Evolutionary conservation across 2,797 vertebrate genomes (phyloP).

Genomic region (Manis javanica): DNA sequence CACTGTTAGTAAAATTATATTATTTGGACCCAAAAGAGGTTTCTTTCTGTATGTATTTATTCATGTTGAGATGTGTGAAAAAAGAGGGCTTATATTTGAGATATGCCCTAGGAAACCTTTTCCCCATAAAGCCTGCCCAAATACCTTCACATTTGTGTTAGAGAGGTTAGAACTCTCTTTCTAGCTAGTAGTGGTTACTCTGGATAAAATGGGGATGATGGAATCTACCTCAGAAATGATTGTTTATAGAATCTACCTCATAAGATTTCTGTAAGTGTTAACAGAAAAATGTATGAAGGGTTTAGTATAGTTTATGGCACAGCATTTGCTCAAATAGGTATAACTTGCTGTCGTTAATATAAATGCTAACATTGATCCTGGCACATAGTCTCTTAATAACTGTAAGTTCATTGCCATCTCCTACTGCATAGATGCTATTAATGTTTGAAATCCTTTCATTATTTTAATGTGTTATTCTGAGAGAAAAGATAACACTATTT

Average conservation of each 20-base stretch:
- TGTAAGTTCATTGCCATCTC: neutral
- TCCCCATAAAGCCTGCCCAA: neutral
- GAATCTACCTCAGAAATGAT: neutral
- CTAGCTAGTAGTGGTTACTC: neutral
- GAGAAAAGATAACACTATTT: neutral
- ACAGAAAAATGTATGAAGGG: neutral
- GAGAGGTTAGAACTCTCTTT: neutral
- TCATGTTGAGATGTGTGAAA: conserved; percentile 1
- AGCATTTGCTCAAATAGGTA: neutral
- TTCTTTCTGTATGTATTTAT: conserved; percentile 41
- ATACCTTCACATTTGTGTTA: neutral
- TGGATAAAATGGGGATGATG: neutral
- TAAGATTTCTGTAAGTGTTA: neutral
- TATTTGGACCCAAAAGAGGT: conserved; percentile 11
- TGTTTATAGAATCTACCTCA: neutral
- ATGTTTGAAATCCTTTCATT: neutral
- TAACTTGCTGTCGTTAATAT: neutral
- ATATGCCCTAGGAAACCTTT: neutral
- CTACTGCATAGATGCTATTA: neutral
- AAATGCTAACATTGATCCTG: neutral
- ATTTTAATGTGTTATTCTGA: neutral
- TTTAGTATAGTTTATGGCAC: neutral
- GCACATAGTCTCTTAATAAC: neutral
- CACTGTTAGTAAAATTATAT: conserved; percentile 47
- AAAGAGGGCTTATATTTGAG: neutral